These are phyloP conservation scores for Eupithecia subfuscata DNA, from an alignment of 2,888 invertebrate species.

Conservation along the genomic window DNA sequence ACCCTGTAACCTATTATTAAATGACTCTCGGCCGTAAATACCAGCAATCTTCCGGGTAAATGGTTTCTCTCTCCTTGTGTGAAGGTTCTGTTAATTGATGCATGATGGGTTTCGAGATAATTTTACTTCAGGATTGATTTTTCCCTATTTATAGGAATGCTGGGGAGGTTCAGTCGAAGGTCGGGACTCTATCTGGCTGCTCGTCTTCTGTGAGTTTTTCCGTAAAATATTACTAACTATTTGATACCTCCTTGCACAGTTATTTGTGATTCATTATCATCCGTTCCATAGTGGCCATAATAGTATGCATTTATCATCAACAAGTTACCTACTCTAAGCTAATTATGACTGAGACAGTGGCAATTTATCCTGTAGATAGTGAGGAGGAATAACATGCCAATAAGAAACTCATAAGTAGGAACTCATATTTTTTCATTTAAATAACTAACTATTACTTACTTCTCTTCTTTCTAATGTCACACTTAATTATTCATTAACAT, in stretches of 20 bases:
- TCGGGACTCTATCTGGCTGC: slow-evolving; percentile 87
- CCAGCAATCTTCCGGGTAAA: slow-evolving; percentile 82
- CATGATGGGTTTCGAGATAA: slow-evolving; percentile 68
- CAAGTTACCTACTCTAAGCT: neutral
- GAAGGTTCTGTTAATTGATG: slow-evolving; percentile 67
- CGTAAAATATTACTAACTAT: neutral
- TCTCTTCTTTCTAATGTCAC: no score
- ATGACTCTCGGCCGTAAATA: slow-evolving; percentile 83
- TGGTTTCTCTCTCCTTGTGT: slow-evolving; percentile 64
- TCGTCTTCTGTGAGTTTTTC: slow-evolving; percentile 86
- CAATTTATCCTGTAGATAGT: neutral
- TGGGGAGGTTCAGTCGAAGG: slow-evolving; percentile 85
- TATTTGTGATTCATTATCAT: slow-evolving; percentile 48
- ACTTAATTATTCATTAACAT: no score
- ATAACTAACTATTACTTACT: no score
- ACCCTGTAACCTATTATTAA: slow-evolving; percentile 58
- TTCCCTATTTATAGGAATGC: slow-evolving; percentile 83
- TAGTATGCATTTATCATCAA: slow-evolving; percentile 26
- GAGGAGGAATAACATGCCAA: neutral
- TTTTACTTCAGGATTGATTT: slow-evolving; percentile 78
- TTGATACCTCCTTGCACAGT: slow-evolving; percentile 16
- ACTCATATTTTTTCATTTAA: neutral
- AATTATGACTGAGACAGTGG: neutral
- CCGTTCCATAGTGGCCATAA: slow-evolving; percentile 35
- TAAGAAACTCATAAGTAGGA: neutral